Evolutionary conservation across 2,797 vertebrate genomes (phyloP).

Genomic region (Sibirionetta formosa): DNA sequence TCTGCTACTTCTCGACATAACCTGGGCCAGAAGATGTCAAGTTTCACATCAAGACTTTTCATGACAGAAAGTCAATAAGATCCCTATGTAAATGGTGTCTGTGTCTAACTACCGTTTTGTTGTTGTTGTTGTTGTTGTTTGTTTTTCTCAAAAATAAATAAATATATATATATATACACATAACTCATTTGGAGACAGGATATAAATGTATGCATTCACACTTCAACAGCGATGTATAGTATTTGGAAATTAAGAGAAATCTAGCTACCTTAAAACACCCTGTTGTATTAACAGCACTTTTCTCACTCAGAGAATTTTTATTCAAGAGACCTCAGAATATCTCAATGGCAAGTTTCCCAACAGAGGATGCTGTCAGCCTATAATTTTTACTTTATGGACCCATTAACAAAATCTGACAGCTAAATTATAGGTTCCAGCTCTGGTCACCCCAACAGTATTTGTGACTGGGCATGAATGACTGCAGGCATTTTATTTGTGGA

Average conservation of each 20-base stretch:
- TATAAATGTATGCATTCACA: not conserved
- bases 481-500: constrained; percentile 23
- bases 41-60: not conserved
- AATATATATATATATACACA: no score
- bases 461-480: constrained; percentile 11
- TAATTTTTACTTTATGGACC: constrained; percentile 63
- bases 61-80: not conserved
- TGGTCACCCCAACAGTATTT: constrained; percentile 30
- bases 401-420: constrained; percentile 58
- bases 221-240: not conserved
- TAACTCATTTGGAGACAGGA: not conserved
- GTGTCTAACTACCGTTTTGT: not conserved
- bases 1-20: not conserved
- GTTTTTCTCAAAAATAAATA: not conserved
- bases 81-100: not conserved
- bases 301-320: constrained; percentile 2
- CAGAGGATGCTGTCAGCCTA: constrained; percentile 9
- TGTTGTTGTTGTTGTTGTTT: no score
- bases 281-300: not conserved
- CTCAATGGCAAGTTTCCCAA: not conserved
- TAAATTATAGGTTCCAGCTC: constrained; percentile 54
- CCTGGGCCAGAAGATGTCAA: not conserved
- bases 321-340: constrained; percentile 27
- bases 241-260: not conserved
- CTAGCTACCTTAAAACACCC: not conserved